Percentiles rank a stretch among this genome's conserved stretches.
phyloP scores from a whole-genome alignment of 1,140 invertebrate genomes.

The Cyclargus thomasi region DNA sequence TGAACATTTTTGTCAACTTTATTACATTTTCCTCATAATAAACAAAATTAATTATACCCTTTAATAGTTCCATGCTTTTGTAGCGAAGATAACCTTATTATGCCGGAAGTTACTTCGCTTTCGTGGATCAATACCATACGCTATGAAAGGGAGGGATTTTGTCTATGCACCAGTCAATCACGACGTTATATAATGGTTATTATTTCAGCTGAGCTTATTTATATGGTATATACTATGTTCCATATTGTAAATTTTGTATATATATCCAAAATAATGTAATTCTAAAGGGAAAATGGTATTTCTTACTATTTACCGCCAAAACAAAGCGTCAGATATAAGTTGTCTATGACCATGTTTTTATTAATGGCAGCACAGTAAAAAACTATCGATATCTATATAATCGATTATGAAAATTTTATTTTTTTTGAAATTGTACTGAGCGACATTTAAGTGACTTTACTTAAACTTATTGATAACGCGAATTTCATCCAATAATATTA shows the following conservation, averaged over 20 bases:
- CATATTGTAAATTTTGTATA: not conserved
- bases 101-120: slow-evolving; percentile 37
- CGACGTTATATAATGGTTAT: not conserved
- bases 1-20: slow-evolving; percentile 19
- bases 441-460: not conserved
- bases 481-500: not conserved
- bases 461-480: not conserved
- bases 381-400: slow-evolving; percentile 11
- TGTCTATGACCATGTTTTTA: not conserved
- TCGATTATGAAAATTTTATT: not conserved
- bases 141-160: slow-evolving; percentile 14
- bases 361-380: not conserved
- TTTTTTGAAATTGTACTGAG: not conserved
- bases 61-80: slow-evolving; percentile 5
- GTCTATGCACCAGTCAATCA: slow-evolving; percentile 29
- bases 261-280: not conserved
- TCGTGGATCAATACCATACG: slow-evolving; percentile 32
- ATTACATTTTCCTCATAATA: not conserved
- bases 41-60: not conserved
- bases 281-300: not conserved
- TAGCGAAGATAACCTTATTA: slow-evolving; percentile 33
- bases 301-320: slow-evolving; percentile 3
- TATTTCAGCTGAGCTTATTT: not conserved
- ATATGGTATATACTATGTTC: not conserved
- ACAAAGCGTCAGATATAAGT: slow-evolving; percentile 1